phyloP scores from a whole-genome alignment of 2,797 vertebrate genomes.

The Ceryle rudis region DNA sequence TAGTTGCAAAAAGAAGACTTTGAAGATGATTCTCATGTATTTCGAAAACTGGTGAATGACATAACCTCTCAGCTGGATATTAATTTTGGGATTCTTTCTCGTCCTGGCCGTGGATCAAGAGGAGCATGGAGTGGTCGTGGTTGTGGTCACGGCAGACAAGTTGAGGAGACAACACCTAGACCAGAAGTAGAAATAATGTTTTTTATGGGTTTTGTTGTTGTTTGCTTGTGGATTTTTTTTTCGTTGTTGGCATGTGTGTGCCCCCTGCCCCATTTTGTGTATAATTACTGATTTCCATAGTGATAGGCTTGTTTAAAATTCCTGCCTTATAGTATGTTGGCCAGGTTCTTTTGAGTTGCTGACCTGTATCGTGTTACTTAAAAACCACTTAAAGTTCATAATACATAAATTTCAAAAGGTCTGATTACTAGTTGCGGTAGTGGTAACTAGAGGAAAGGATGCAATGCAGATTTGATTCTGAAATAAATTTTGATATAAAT shows the following conservation, averaged over 20 bases:
- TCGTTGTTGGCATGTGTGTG: background rate
- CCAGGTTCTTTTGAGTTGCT: background rate
- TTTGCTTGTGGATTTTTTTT: background rate
- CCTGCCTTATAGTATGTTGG: background rate
- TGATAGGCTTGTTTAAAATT: background rate
- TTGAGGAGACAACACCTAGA: conserved; percentile 17
- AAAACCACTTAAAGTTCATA: background rate
- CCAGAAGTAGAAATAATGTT: conserved; percentile 10
- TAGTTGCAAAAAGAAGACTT: conserved; percentile 72
- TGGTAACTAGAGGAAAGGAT: background rate
- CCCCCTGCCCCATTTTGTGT: background rate
- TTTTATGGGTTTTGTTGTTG: background rate
- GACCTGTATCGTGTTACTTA: background rate
- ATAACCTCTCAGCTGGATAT: conserved; percentile 84
- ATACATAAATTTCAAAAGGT: background rate
- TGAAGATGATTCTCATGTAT: conserved; percentile 73
- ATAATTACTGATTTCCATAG: background rate
- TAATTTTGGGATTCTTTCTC: conserved; percentile 81
- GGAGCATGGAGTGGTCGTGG: conserved; percentile 73
- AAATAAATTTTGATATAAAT: background rate
- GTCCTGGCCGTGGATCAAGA: conserved; percentile 77
- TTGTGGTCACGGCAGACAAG: conserved; percentile 64
- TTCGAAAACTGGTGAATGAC: conserved; percentile 80
- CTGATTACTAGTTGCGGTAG: background rate
- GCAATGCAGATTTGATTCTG: background rate